phyloP scores from a whole-genome alignment of 2,797 vertebrate species.

The Smutsia temminckii region DNA sequence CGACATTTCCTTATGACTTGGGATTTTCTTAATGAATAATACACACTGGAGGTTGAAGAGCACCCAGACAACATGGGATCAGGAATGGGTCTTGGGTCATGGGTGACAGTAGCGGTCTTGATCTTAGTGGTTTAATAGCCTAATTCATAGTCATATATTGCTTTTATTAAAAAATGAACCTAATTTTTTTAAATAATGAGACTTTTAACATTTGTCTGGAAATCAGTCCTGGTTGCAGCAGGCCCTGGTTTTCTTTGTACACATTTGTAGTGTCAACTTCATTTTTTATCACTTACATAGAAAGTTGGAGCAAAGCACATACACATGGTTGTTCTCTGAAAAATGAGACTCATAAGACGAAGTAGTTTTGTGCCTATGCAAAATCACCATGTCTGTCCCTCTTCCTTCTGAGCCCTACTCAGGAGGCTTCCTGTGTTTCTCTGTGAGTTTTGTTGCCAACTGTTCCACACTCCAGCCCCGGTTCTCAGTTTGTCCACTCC shows the following conservation, averaged over 20 bases:
- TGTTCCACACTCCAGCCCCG: fast-evolving
- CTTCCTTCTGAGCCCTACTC: neutral
- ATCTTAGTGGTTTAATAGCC: neutral
- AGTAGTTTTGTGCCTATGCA: neutral
- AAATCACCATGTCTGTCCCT: neutral
- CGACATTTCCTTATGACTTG: neutral
- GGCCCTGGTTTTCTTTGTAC: neutral
- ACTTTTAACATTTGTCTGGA: neutral
- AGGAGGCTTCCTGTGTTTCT: neutral
- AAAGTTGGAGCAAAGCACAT: neutral
- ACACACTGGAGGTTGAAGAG: neutral
- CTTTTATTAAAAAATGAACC: neutral
- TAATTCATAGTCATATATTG: neutral
- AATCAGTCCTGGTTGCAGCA: neutral
- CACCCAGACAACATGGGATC: neutral
- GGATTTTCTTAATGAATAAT: neutral
- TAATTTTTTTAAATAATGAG: neutral
- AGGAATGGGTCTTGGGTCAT: neutral
- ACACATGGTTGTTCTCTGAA: neutral
- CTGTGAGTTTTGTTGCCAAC: neutral
- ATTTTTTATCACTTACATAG: neutral
- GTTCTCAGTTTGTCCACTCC: neutral
- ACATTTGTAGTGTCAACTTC: neutral
- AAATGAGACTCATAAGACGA: neutral
- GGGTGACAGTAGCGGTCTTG: neutral